Evolutionary conservation across 2,113 vertebrate species (phyloP).

Genomic region (Sialia sialis): DNA sequence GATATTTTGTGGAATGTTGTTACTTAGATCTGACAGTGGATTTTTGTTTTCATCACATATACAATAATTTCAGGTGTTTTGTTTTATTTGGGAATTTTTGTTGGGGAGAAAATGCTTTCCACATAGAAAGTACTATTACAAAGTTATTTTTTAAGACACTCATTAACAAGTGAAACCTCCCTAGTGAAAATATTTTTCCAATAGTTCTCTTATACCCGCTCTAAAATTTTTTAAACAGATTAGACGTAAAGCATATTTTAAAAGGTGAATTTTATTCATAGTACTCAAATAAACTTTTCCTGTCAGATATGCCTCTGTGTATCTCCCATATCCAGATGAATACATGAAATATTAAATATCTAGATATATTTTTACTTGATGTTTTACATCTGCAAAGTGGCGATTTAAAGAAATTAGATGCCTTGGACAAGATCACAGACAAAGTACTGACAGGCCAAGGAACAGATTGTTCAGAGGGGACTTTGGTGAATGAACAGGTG

Average conservation of each 20-base stretch:
- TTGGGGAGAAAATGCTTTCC: rapidly evolving
- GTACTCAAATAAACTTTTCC: not conserved
- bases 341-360: not conserved
- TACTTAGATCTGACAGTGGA: constrained; percentile 34
- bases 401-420: not conserved
- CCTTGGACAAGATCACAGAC: not conserved
- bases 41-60: constrained; percentile 49
- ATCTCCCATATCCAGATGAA: not conserved
- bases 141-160: not conserved
- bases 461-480: not conserved
- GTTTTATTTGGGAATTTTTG: not conserved
- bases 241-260: not conserved
- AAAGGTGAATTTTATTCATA: not conserved
- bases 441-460: not conserved
- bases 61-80: not conserved
- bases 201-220: not conserved
- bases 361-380: not conserved
- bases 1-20: constrained; percentile 7
- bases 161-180: not conserved
- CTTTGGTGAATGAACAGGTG: not conserved
- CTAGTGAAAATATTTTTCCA: not conserved
- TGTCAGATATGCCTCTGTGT: not conserved
- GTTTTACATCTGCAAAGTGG: not conserved
- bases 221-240: not conserved
- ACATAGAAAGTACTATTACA: not conserved